Base-by-base conservation (phyloP, 2,113 vertebrate species). In the Pelobates fuscus region DNA sequence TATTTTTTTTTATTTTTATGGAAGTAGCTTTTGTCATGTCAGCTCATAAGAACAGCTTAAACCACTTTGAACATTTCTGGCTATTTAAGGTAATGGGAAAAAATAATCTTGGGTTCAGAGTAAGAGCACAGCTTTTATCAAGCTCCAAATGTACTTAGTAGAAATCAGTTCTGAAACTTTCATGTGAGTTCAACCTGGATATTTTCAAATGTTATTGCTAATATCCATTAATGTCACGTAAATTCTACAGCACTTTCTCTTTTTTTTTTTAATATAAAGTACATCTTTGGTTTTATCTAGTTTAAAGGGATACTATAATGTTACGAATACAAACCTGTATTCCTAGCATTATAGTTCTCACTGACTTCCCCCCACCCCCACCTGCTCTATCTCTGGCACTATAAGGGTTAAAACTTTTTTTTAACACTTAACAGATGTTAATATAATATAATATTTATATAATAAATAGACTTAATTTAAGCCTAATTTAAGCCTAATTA, bases 81-180 rank as follows among this genome's bases (percentile, higher is more conserved):
- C 70, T 72, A 64, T 72, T 72, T 64, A 72, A 72, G 60, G 70
- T 54, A 72, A 63, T 72, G 54, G 63, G 44, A 43, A 72, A 72
- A 54, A 23, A 44, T 72, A 72, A 62, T 72, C 59, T 63, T 24
- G 46, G 44, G 20, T 52, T 72, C 11, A 24, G 23, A 63, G 43
- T 64, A 37, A 25, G 43, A 63, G 20, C 24, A n/a, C n/a, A 32
- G n/a, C 70, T 72, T 74, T 74, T 58, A 74, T 74, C 62, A 8
- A 21, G 62, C 44, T 66, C 71, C 71, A 74, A 57, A 57, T 66
- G 52, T 74, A 74, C 71, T 74, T 74, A 74, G 62, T 21, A 55
- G 60, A 73, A 73, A 64, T 73, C 60, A 73, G 61, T 43, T 41
- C 37, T 64, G 29, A 74, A 57, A 52, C 71, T 66, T 74, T 74